phyloP scores from a whole-genome alignment of 2,888 invertebrate genomes.

The Nymphalis urticae region DNA sequence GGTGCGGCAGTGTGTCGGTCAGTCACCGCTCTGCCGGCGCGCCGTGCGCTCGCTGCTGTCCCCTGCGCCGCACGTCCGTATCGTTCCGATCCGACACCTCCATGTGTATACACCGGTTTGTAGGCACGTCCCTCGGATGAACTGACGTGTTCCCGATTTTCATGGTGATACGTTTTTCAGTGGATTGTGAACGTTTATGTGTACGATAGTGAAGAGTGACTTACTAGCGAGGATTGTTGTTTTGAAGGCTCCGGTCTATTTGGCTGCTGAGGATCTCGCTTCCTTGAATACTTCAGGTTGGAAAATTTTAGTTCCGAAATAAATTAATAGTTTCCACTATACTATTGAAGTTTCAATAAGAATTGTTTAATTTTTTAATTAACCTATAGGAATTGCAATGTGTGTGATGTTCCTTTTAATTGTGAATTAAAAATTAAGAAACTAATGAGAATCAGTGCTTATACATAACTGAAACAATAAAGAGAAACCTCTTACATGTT shows the following conservation, averaged over 20 bases:
- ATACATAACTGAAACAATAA: background rate
- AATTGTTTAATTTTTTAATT: background rate
- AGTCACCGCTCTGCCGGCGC: constrained; percentile 79
- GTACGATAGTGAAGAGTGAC: constrained; percentile 68
- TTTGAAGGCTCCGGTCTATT: constrained; percentile 61
- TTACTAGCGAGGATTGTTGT: constrained; percentile 62
- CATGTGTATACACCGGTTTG: constrained; percentile 66
- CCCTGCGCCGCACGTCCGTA: constrained; percentile 51
- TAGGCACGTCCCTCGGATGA: constrained; percentile 60
- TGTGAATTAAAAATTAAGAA: constrained; percentile 3
- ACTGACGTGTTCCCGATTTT: constrained; percentile 56
- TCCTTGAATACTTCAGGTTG: constrained; percentile 58
- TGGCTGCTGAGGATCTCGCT: constrained; percentile 50
- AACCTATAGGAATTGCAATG: background rate
- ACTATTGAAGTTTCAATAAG: background rate
- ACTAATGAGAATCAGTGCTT: background rate
- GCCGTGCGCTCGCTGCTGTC: constrained; percentile 67
- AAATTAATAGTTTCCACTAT: background rate
- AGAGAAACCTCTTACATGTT: constrained; percentile 2
- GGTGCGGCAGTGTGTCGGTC: constrained; percentile 79
- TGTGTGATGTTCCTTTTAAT: background rate
- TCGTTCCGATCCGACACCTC: constrained; percentile 60
- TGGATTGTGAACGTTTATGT: constrained; percentile 73
- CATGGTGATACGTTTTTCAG: constrained; percentile 51
- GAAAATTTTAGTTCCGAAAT: constrained; percentile 17